Conservation (phyloP, 1,140 invertebrate genomes). For the Frieseomelitta varia region DNA sequence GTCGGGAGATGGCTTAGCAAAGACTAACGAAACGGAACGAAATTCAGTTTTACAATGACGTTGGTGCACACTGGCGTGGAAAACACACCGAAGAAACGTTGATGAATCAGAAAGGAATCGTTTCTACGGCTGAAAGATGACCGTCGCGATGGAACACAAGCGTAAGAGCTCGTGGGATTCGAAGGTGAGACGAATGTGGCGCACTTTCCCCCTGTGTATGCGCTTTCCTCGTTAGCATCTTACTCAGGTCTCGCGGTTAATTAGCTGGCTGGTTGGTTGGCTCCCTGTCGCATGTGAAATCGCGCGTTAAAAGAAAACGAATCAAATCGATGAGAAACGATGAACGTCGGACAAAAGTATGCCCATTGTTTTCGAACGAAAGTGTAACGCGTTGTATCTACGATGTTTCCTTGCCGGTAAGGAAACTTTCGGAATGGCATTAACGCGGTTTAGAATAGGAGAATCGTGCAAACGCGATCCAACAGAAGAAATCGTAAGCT, state of each 20-base stretch:
- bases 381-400: neutral
- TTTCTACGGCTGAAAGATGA: constrained; percentile 65
- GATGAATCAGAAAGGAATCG: constrained; percentile 36
- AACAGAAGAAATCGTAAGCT: neutral
- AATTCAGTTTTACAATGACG: constrained; percentile 27
- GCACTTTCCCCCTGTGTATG: constrained; percentile 57
- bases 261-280: constrained; percentile 31
- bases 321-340: constrained; percentile 28
- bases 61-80: constrained; percentile 9
- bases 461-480: neutral
- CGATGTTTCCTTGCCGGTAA: neutral
- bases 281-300: constrained; percentile 46
- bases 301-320: constrained; percentile 18
- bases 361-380: constrained; percentile 14
- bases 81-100: constrained; percentile 46
- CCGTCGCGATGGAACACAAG: constrained; percentile 81
- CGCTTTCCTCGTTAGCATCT: constrained; percentile 51
- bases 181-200: constrained; percentile 74
- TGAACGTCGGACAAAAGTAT: neutral
- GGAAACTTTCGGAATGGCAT: constrained; percentile 12
- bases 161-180: constrained; percentile 81
- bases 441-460: neutral
- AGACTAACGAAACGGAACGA: neutral
- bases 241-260: constrained; percentile 39
- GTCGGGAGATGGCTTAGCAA: neutral